Percentiles rank a stretch among this genome's conserved stretches.
Evolutionary conservation across 2,888 invertebrate genomes (phyloP).

Genomic region (Drosophila recens): DNA sequence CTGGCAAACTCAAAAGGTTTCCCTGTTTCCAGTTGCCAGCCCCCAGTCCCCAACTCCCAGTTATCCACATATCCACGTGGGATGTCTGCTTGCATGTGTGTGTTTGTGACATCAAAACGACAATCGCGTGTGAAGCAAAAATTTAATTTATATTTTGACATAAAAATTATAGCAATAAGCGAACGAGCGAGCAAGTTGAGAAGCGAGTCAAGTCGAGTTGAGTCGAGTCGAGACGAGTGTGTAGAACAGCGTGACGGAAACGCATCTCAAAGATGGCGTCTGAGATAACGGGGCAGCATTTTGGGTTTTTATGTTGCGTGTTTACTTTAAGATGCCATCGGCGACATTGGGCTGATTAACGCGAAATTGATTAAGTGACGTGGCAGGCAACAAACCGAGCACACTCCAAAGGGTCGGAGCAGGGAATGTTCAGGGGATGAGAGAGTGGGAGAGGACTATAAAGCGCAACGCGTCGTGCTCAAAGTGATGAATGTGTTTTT

Average conservation of each 20-base stretch:
- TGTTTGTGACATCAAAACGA: conserved; percentile 78
- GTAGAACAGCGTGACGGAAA: conserved; percentile 54
- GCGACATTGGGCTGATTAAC: conserved; percentile 79
- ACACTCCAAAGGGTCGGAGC: background rate
- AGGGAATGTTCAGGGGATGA: background rate
- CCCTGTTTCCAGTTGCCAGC: conserved; percentile 16
- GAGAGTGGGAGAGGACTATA: background rate
- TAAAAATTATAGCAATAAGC: conserved; percentile 81
- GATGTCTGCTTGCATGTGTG: conserved; percentile 20
- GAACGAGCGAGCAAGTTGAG: conserved; percentile 28
- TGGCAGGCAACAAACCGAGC: conserved; percentile 36
- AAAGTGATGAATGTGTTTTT: conserved; percentile 71
- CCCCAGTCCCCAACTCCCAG: conserved; percentile 21
- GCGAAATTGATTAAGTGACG: conserved; percentile 81
- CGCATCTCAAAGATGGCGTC: conserved; percentile 64
- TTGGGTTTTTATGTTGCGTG: conserved; percentile 58
- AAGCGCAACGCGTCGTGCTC: conserved; percentile 37
- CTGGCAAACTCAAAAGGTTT: conserved; percentile 47
- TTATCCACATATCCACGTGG: conserved; percentile 28
- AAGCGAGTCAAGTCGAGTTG: background rate
- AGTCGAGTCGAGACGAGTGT: conserved; percentile 4
- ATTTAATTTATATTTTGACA: conserved; percentile 81
- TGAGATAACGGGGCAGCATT: conserved; percentile 50
- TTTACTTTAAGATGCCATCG: conserved; percentile 76
- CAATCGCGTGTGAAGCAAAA: conserved; percentile 81